Percentiles rank a stretch among this genome's conserved stretches.
phyloP scores from a whole-genome alignment of 2,888 invertebrate species.

The Aelia acuminata region DNA sequence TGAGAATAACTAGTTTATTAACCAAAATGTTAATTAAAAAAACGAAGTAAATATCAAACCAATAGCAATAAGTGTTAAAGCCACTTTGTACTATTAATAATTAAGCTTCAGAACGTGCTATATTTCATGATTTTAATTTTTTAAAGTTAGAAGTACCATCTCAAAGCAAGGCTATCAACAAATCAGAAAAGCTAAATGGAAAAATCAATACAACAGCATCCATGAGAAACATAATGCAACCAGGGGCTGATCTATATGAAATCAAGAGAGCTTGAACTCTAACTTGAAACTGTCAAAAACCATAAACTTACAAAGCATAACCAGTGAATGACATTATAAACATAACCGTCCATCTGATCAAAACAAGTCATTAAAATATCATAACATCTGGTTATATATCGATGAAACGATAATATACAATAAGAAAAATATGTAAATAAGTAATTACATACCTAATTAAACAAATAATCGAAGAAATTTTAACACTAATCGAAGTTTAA shows the following conservation, averaged over 20 bases:
- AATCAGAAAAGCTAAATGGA: conserved; percentile 42
- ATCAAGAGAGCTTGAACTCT: neutral
- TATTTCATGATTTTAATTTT: neutral
- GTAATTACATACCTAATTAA: conserved; percentile 60
- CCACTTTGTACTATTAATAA: neutral
- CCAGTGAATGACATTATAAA: conserved; percentile 11
- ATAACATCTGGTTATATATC: conserved; percentile 23
- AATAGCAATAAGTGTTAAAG: neutral
- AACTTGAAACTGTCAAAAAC: neutral
- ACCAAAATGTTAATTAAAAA: neutral
- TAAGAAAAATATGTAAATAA: conserved; percentile 1
- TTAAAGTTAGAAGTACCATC: neutral
- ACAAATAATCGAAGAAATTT: conserved; percentile 53
- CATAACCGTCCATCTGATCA: conserved; percentile 54
- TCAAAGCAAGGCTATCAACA: conserved; percentile 18
- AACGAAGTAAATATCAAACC: neutral
- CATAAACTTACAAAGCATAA: neutral
- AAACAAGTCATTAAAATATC: conserved; percentile 34
- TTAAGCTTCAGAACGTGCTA: neutral
- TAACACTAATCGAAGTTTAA: conserved; percentile 59
- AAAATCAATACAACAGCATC: conserved; percentile 48
- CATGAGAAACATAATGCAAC: conserved; percentile 39
- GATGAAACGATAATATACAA: neutral
- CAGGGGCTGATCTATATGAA: neutral
- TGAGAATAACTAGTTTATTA: neutral